These are phyloP conservation scores for Habropoda laboriosa DNA, from an alignment of 1,140 invertebrate species.

Conservation along the genomic window DNA sequence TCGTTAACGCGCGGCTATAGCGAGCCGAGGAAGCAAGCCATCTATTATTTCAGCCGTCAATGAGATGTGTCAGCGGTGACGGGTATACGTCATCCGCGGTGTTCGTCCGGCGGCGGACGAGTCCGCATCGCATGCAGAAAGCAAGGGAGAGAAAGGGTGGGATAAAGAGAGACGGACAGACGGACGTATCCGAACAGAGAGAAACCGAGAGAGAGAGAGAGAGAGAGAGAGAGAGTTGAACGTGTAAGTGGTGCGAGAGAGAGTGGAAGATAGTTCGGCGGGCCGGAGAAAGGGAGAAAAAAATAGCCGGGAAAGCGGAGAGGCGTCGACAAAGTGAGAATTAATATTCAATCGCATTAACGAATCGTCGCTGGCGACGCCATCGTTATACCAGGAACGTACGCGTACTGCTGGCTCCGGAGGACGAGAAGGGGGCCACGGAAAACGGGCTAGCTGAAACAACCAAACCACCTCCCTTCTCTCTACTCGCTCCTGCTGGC, in stretches of 20 bases:
- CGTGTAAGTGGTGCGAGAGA: not conserved
- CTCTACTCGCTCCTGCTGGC: constrained; percentile 14
- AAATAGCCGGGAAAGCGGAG: constrained; percentile 63
- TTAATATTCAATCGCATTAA: constrained; percentile 81
- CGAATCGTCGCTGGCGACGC: constrained; percentile 77
- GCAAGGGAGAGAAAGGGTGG: not conserved
- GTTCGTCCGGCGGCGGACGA: constrained; percentile 61
- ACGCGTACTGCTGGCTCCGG: constrained; percentile 33
- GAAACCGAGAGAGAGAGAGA: not conserved
- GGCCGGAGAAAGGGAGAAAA: constrained; percentile 37
- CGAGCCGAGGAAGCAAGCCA: constrained; percentile 62
- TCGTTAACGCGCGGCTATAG: constrained; percentile 61
- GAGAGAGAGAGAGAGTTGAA: not conserved
- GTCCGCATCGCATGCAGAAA: constrained; percentile 28
- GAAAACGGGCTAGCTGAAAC: constrained; percentile 22
- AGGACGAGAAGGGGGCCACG: constrained; percentile 1
- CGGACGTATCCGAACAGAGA: too few relatives aligned
- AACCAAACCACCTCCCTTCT: constrained; percentile 6
- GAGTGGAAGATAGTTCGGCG: not conserved
- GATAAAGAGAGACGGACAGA: not conserved
- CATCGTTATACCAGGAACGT: constrained; percentile 63
- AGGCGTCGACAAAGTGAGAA: constrained; percentile 77
- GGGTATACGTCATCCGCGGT: constrained; percentile 69
- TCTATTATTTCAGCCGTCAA: constrained; percentile 69
- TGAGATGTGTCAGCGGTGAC: constrained; percentile 70